Percentiles rank a stretch among this genome's conserved stretches.
phyloP scores from a whole-genome alignment of 2,797 vertebrate species.

The Aplochiton taeniatus region DNA sequence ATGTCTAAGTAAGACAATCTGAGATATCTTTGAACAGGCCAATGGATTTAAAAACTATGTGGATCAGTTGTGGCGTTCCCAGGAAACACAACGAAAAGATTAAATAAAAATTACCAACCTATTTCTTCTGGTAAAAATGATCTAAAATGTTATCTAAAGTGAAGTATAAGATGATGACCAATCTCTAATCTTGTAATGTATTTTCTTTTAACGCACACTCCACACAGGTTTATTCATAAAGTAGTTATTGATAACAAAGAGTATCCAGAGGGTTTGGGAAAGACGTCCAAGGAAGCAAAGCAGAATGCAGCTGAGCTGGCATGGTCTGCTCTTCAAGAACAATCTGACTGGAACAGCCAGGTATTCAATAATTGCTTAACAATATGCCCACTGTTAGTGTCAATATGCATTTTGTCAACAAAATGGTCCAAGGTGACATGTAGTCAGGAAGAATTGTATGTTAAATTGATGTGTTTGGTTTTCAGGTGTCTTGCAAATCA shows the following conservation, averaged over 20 bases:
- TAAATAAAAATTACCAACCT: too few relatives aligned
- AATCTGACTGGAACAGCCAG: constrained; percentile 49
- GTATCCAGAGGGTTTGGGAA: constrained; percentile 64
- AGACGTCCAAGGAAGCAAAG: constrained; percentile 63
- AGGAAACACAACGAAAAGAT: too few relatives aligned
- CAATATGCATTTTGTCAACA: not conserved
- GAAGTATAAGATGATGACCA: not conserved
- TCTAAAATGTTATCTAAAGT: too few relatives aligned
- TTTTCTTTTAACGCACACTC: too few relatives aligned
- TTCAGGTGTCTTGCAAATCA: constrained; percentile 35
- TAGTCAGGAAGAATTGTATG: not conserved
- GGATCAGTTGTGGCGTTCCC: too few relatives aligned
- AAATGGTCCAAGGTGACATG: not conserved
- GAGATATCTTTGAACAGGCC: too few relatives aligned
- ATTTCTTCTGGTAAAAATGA: too few relatives aligned
- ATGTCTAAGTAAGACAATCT: not conserved
- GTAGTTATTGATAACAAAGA: constrained; percentile 45
- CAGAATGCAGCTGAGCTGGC: constrained; percentile 66
- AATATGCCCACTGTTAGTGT: too few relatives aligned
- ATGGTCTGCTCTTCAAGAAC: constrained; percentile 43
- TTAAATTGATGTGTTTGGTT: constrained; percentile 8
- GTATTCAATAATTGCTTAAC: constrained; percentile 26
- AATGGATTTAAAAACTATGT: too few relatives aligned
- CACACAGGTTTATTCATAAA: constrained; percentile 67
- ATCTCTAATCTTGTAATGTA: not conserved